Evolutionary conservation across 2,113 vertebrate species (phyloP).

Genomic region (Dendropsophus ebraccatus): DNA sequence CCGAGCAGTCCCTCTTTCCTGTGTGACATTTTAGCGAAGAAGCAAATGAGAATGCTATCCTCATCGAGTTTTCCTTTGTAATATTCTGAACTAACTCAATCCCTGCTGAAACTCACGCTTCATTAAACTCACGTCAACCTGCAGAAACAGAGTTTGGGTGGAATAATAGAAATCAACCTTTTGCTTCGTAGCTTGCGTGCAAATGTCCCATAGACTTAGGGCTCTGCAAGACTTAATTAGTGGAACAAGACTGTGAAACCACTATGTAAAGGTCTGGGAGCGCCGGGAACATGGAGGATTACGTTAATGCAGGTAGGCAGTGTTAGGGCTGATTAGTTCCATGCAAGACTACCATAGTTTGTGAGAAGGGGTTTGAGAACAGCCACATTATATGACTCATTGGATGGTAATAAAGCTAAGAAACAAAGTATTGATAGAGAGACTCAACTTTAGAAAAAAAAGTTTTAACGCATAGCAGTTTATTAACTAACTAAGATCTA

Average conservation of each 20-base stretch:
- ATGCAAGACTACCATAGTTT: neutral
- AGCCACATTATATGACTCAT: neutral
- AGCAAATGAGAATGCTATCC: conserved; percentile 16
- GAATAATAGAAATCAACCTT: conserved; percentile 45
- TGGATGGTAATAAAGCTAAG: neutral
- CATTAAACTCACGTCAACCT: conserved; percentile 40
- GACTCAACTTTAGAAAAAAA: neutral
- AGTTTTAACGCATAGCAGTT: neutral
- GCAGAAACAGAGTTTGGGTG: conserved; percentile 26
- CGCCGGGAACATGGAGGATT: neutral
- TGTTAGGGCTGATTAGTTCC: conserved; percentile 3
- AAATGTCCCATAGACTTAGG: conserved; percentile 10
- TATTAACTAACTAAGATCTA: neutral
- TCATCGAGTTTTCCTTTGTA: conserved; percentile 37
- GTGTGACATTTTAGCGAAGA: conserved; percentile 22
- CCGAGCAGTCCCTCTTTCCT: neutral
- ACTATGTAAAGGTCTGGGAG: neutral
- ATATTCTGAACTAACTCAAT: conserved; percentile 39
- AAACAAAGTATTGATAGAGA: neutral
- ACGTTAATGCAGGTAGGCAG: neutral
- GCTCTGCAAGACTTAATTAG: conserved; percentile 17
- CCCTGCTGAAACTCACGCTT: conserved; percentile 48
- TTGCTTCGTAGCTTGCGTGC: conserved; percentile 15
- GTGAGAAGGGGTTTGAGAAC: neutral
- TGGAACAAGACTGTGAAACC: neutral